These are phyloP conservation scores for Psammodynastes pulverulentus DNA, from an alignment of 2,113 vertebrate genomes.

Conservation along the genomic window DNA sequence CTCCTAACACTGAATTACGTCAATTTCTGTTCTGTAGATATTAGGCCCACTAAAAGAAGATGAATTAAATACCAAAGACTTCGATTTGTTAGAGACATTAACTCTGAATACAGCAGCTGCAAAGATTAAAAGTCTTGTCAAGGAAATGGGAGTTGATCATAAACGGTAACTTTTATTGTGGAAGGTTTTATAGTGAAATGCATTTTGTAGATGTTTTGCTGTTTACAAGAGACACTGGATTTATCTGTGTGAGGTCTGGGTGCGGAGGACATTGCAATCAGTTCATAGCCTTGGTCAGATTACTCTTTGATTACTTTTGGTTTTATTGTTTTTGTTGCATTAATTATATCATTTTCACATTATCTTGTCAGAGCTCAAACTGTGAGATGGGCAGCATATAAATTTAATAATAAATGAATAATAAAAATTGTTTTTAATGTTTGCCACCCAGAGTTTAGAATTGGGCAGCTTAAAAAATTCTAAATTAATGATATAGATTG, in stretches of 20 bases:
- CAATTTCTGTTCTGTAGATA: slow-evolving; percentile 69
- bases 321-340: not conserved
- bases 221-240: not conserved
- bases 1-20: not conserved
- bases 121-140: slow-evolving; percentile 84
- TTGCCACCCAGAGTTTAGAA: not conserved
- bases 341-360: not conserved
- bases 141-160: slow-evolving; percentile 76
- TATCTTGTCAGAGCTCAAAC: not conserved
- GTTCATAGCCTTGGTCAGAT: not conserved
- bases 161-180: slow-evolving; percentile 62
- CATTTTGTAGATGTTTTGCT: not conserved
- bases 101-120: slow-evolving; percentile 78
- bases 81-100: slow-evolving; percentile 87
- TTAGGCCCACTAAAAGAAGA: slow-evolving; percentile 79
- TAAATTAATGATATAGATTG: not conserved
- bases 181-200: not conserved
- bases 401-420: not conserved
- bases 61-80: slow-evolving; percentile 84
- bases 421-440: not conserved
- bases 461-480: not conserved
- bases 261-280: not conserved
- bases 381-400: not conserved
- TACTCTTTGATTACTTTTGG: not conserved
- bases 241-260: not conserved